Conservation (phyloP, 2,888 invertebrate genomes). For the Julus scandinavius region DNA sequence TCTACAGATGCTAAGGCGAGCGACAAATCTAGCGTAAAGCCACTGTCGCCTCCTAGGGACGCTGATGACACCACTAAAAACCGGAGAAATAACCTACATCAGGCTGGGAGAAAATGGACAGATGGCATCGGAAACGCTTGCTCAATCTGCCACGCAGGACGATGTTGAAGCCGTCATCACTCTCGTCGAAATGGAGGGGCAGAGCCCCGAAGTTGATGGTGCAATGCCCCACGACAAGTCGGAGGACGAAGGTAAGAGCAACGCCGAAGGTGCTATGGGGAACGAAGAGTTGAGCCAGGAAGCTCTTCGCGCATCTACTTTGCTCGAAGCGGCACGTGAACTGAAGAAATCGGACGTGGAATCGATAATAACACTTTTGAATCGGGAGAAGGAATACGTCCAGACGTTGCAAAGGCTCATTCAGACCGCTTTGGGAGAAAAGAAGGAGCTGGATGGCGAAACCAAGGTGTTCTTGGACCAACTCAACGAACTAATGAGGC, state of each 20-base stretch:
- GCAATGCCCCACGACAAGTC: neutral
- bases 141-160: constrained; percentile 9
- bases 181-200: neutral
- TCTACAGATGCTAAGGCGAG: neutral
- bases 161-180: neutral
- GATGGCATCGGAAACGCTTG: neutral
- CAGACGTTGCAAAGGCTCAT: constrained; percentile 55
- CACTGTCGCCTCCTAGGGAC: neutral
- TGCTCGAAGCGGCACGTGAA: neutral
- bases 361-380: constrained; percentile 51
- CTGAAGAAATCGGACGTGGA: constrained; percentile 30
- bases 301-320: neutral
- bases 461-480: constrained; percentile 56
- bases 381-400: constrained; percentile 56
- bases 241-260: neutral
- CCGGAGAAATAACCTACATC: constrained; percentile 51
- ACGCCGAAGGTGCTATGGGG: neutral
- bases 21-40: neutral
- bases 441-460: constrained; percentile 54
- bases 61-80: neutral
- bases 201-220: neutral
- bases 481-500: constrained; percentile 56
- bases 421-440: constrained; percentile 56
- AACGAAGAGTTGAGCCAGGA: constrained; percentile 22
- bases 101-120: constrained; percentile 47